Conservation (phyloP, 2,888 invertebrate species). For the Serrognathus titanus region DNA sequence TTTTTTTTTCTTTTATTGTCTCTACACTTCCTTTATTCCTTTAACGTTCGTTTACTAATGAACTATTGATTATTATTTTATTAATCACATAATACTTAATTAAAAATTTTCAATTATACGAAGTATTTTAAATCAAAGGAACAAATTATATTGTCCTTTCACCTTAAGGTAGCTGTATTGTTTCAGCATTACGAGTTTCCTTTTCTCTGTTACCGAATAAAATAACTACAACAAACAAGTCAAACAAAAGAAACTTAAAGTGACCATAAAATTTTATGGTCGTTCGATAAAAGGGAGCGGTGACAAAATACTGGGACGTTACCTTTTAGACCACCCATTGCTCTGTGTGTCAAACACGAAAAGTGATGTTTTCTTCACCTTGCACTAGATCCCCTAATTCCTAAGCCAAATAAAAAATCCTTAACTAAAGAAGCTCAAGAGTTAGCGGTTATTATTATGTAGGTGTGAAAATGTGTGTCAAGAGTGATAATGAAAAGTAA, state of each 20-base stretch:
- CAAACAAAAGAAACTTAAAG: too few species aligned
- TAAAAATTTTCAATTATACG: too few species aligned
- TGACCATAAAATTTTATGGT: neutral
- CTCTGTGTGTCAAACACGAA: too few species aligned
- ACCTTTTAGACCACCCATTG: neutral
- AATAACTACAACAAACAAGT: too few species aligned
- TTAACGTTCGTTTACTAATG: neutral
- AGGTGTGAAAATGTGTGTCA: conserved; percentile 20
- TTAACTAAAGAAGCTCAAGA: conserved; percentile 5
- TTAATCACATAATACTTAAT: too few species aligned
- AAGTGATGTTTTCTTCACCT: too few species aligned
- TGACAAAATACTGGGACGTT: neutral
- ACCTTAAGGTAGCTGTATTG: too few species aligned
- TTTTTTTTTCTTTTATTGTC: neutral
- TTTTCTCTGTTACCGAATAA: too few species aligned
- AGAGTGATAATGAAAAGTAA: conserved; percentile 21
- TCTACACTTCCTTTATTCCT: neutral
- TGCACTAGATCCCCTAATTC: too few species aligned
- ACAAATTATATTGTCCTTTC: too few species aligned
- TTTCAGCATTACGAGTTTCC: too few species aligned
- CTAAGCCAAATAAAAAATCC: conserved; percentile 5
- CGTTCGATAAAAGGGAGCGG: neutral
- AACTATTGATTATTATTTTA: neutral
- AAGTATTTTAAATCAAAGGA: too few species aligned
- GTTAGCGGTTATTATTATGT: conserved; percentile 18